phyloP scores from a whole-genome alignment of 2,888 invertebrate species.

The Dryocosmus kuriphilus region DNA sequence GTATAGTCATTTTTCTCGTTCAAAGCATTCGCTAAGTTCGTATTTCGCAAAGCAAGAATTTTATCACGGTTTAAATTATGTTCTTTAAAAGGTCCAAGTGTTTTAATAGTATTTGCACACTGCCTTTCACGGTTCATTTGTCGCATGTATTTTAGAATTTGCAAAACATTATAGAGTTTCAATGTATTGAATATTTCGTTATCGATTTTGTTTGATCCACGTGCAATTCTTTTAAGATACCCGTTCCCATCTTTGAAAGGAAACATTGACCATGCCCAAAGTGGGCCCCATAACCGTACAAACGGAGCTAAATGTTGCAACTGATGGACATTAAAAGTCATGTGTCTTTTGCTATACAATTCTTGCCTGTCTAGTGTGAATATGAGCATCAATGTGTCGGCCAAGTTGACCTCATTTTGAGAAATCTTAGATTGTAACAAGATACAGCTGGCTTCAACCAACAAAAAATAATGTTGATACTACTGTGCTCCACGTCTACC shows the following conservation, averaged over 20 bases:
- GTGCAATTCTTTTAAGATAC: constrained; percentile 30
- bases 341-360: constrained; percentile 38
- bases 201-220: constrained; percentile 45
- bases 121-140: too few species aligned
- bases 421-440: too few species aligned
- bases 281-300: constrained; percentile 43
- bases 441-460: too few species aligned
- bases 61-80: neutral
- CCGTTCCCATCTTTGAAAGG: constrained; percentile 45
- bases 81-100: neutral
- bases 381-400: too few species aligned
- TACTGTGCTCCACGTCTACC: too few species aligned
- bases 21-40: neutral
- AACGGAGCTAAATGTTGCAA: constrained; percentile 27
- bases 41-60: neutral
- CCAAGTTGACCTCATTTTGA: too few species aligned
- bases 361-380: neutral
- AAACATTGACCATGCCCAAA: constrained; percentile 44
- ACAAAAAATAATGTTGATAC: too few species aligned
- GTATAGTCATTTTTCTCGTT: neutral
- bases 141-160: constrained; percentile 9
- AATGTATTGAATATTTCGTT: constrained; percentile 41
- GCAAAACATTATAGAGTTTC: constrained; percentile 1
- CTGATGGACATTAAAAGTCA: constrained; percentile 43
- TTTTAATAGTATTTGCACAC: neutral